Conservation (phyloP, 2,888 invertebrate genomes). For the Chrysina gloriosa region DNA sequence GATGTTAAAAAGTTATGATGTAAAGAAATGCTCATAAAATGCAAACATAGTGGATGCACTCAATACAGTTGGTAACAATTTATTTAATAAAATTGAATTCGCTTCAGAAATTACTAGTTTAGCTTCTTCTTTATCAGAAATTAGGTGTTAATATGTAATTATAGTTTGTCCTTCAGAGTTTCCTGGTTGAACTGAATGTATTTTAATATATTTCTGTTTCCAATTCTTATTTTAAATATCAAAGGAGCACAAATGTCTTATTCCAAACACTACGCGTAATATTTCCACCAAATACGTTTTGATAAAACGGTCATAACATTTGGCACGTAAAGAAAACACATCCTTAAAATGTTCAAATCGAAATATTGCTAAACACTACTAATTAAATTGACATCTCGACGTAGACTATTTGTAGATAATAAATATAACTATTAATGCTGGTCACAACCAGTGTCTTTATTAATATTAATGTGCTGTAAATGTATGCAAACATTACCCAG, state of each 20-base stretch:
- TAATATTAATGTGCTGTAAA: slow-evolving; percentile 46
- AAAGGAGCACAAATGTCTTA: not conserved
- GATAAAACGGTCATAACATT: slow-evolving; percentile 12
- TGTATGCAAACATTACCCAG: slow-evolving; percentile 45
- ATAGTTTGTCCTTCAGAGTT: too few species aligned
- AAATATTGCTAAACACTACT: slow-evolving; percentile 38
- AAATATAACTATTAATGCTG: slow-evolving; percentile 38
- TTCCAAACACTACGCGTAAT: not conserved
- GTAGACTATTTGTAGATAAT: slow-evolving; percentile 39
- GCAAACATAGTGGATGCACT: too few species aligned
- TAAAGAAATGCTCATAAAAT: too few species aligned
- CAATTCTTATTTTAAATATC: slow-evolving; percentile 7
- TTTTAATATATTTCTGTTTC: not conserved
- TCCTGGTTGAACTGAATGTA: not conserved
- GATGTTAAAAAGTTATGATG: too few species aligned
- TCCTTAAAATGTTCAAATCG: slow-evolving; percentile 11
- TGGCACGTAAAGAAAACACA: slow-evolving; percentile 19
- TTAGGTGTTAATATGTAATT: too few species aligned
- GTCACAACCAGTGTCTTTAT: slow-evolving; percentile 39
- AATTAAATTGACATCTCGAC: slow-evolving; percentile 39
- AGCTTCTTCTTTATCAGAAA: too few species aligned
- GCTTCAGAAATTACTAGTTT: too few species aligned
- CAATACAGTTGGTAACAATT: not conserved
- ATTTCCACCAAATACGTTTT: slow-evolving; percentile 9
- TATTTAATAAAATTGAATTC: not conserved